A percentile compares a stretch with the other conserved stretches of the same genome.
These are phyloP conservation scores for Polymixis flavicincta DNA, from an alignment of 2,888 invertebrate species.

Conservation along the genomic window DNA sequence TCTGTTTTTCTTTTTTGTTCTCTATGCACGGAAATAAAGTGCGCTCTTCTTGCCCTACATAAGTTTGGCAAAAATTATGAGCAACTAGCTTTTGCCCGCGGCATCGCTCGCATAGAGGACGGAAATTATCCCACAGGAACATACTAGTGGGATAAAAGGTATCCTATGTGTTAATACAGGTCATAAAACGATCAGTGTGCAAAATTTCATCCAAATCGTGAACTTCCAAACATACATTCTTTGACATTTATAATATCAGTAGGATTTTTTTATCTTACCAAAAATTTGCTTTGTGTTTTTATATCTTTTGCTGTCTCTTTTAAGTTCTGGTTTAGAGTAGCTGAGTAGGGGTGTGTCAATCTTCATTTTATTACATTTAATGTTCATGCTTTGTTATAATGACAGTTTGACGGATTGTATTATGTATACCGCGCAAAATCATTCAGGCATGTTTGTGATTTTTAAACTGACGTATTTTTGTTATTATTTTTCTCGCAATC, in stretches of 20 bases:
- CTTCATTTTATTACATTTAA: conserved; percentile 26
- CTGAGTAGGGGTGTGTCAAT: conserved; percentile 40
- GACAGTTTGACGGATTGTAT: conserved; percentile 25
- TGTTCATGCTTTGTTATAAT: conserved; percentile 20
- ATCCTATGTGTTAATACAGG: no score
- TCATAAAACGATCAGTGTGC: no score
- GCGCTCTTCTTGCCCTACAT: background rate
- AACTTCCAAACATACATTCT: background rate
- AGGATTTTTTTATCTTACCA: background rate
- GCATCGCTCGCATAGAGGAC: no score
- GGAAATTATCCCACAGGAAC: no score
- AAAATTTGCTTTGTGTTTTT: background rate
- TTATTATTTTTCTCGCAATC: background rate
- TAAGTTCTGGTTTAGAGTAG: background rate
- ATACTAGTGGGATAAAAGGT: no score
- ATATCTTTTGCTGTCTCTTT: background rate
- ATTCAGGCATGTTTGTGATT: background rate
- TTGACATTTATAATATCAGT: background rate
- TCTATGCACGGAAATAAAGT: background rate
- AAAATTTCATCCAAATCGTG: no score
- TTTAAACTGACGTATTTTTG: background rate
- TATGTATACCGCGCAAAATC: background rate
- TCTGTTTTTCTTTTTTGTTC: background rate
- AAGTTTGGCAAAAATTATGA: background rate
- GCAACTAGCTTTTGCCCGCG: background rate